Conservation (phyloP, 2,797 vertebrate species). For the Onychomys torridus region DNA sequence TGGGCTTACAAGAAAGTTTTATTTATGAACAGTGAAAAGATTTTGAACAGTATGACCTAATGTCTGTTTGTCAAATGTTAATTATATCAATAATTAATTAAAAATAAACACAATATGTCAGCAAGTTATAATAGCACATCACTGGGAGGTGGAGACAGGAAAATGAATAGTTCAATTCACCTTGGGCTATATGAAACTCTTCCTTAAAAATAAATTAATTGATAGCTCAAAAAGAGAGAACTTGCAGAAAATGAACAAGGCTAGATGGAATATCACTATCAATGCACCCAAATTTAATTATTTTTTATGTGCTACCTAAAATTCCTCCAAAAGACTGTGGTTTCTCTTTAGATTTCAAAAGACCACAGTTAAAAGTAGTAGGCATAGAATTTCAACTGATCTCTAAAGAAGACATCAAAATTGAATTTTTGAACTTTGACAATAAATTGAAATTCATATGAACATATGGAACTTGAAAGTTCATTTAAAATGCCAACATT, state of each 20-base stretch:
- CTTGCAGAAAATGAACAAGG: not conserved
- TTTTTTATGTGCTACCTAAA: not conserved
- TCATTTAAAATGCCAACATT: not conserved
- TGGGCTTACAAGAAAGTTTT: not conserved
- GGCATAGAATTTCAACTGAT: not conserved
- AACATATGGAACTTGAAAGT: not conserved
- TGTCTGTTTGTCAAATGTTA: not conserved
- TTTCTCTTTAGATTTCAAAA: not conserved
- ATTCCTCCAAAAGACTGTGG: not conserved
- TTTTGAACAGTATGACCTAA: not conserved
- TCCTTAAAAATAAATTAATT: not conserved
- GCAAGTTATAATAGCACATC: not conserved
- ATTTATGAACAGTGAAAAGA: not conserved
- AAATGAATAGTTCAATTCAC: not conserved
- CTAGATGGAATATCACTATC: not conserved
- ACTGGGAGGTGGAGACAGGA: not conserved
- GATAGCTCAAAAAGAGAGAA: not conserved
- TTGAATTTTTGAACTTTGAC: constrained; percentile 47
- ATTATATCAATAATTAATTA: not conserved
- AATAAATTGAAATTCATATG: not conserved
- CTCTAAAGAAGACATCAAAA: not conserved
- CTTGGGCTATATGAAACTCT: not conserved
- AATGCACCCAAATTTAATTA: not conserved
- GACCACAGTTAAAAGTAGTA: not conserved
- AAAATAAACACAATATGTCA: not conserved